Evolutionary conservation across 2,797 vertebrate species (phyloP), one percentile per base, ranked within the genome.

Genomic region (Notamacropus eugenii): DNA sequence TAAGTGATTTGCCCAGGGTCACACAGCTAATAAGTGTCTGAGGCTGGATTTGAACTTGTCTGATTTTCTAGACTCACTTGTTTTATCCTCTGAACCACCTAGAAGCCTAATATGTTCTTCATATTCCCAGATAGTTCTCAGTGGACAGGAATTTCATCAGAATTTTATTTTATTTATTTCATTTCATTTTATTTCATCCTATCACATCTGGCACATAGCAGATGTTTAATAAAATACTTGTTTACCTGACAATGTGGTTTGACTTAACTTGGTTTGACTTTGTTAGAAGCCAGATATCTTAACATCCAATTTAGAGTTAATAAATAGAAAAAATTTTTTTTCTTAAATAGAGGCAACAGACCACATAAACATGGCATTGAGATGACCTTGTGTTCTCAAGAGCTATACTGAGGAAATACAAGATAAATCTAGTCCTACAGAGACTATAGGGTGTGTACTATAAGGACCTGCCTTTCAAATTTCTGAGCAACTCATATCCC

Each of bases 181-280:
- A 46, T 82, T 74, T 40, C 14, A 40, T 87, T 74, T 93, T 46
- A 8, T 34, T 90, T 28, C 67, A 95, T 97, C 22, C 90, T 31
- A 9, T 13, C 19, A 55, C 55, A 10, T 3, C 57, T 95, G 52
- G 62, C 1, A 58, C 54, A 82, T 55, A 31, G 11, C 12, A 67
- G 62, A 93, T 62, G 16, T 46, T 92, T 13, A 8, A 74, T 3
- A 34, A 91, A 93, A 56, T 87, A 28, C 59, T 54, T 24, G 0
- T 56, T 90, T 28, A 82, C 58, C 40, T 50, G 24, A 52, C 52
- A 52, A 52, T 8, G 52, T 52, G 6, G 52, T 52, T 52, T 52
- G 52, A 50, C 22, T n/a, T 74, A 46, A 46, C 19, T 87, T 87
- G 74, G n/a, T 87, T 28, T 87, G 74, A 50, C 74, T 82, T 87